These are phyloP conservation scores for Camarhynchus parvulus DNA, from an alignment of 2,113 vertebrate genomes.

Conservation along the genomic window DNA sequence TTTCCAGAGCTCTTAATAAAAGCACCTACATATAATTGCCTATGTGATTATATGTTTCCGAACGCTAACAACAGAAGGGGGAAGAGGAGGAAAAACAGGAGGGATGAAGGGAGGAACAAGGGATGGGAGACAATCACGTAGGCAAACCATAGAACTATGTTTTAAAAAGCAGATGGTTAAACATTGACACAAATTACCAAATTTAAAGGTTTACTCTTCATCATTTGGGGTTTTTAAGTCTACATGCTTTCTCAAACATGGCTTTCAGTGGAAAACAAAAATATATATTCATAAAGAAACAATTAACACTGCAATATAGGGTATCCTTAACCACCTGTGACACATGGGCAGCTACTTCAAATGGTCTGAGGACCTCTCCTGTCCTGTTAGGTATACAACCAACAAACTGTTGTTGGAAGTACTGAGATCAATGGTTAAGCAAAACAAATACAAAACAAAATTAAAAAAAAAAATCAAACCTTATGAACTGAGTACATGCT, in stretches of 20 bases:
- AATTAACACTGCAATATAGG: background rate
- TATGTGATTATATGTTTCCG: no score
- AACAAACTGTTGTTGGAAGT: background rate
- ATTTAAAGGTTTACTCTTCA: background rate
- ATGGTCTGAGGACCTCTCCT: background rate
- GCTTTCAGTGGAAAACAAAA: background rate
- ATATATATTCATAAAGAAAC: background rate
- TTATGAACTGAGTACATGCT: background rate
- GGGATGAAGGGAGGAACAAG: background rate
- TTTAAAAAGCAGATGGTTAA: background rate
- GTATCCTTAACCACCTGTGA: background rate
- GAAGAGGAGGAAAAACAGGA: background rate
- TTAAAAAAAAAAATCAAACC: background rate
- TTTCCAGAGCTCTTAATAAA: no score
- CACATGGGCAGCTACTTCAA: background rate
- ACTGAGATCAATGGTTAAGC: background rate
- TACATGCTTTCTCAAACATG: background rate
- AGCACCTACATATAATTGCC: no score
- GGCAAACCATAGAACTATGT: background rate
- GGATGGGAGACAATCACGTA: background rate
- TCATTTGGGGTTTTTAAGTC: background rate
- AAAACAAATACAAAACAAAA: background rate
- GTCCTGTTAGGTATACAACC: background rate
- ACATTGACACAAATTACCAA: background rate
- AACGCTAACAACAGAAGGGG: background rate